Conservation (phyloP, 2,888 invertebrate species). For the Drosophila borborema region DNA sequence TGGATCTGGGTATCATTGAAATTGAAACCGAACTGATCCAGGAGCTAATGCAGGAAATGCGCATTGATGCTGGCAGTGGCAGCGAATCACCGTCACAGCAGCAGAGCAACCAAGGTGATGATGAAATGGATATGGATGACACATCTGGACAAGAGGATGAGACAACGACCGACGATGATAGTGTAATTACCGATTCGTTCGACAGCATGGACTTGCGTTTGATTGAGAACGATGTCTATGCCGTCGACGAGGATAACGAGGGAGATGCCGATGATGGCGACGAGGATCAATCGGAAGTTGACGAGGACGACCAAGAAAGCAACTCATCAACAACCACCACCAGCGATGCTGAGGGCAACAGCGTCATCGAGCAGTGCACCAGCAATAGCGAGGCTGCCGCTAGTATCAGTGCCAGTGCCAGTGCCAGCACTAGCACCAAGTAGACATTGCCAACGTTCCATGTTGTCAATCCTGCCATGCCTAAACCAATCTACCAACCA, state of each 20-base stretch:
- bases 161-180: slow-evolving; percentile 72
- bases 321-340: slow-evolving; percentile 71
- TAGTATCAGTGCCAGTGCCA: slow-evolving; percentile 44
- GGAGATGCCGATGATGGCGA: slow-evolving; percentile 61
- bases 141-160: slow-evolving; percentile 68
- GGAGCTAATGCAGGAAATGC: slow-evolving; percentile 82
- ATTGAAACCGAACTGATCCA: slow-evolving; percentile 83
- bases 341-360: slow-evolving; percentile 79
- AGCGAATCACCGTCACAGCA: slow-evolving; percentile 56
- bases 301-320: slow-evolving; percentile 56
- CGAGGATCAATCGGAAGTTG: slow-evolving; percentile 57
- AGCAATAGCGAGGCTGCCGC: slow-evolving; percentile 68
- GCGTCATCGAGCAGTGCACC: slow-evolving; percentile 80
- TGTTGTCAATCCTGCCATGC: slow-evolving; percentile 56
- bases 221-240: slow-evolving; percentile 67
- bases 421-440: slow-evolving; percentile 53
- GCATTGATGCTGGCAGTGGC: slow-evolving; percentile 57
- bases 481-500: slow-evolving; percentile 44
- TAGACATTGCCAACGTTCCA: slow-evolving; percentile 33
- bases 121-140: slow-evolving; percentile 60
- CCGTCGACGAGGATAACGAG: slow-evolving; percentile 61
- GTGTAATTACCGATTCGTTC: slow-evolving; percentile 70
- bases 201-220: slow-evolving; percentile 71
- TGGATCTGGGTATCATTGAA: slow-evolving; percentile 77
- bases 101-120: slow-evolving; percentile 57